Evolutionary conservation across 1,140 invertebrate species (phyloP), one percentile per base, ranked within the genome.

Genomic region (Elysia chlorotica): DNA sequence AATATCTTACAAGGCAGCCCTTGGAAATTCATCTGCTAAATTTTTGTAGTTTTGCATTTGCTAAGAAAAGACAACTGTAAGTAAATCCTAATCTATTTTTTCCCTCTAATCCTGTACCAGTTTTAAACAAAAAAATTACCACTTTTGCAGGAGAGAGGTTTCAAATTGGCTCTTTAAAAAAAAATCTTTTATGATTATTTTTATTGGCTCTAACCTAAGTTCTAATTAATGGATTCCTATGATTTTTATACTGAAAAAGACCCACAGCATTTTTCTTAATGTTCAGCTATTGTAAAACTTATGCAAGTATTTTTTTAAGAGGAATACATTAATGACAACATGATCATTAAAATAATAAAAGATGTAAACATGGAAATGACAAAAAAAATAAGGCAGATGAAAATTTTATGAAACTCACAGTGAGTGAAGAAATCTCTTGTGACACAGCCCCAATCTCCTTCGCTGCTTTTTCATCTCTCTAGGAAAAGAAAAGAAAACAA

Each of bases 371-470:
- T 17, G 2, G 31, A 17, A 3, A 14, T 48, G 6, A 14, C 41
- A 10, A 48, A 48, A n/a, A 48, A n/a, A n/a, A 48, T n/a, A 10
- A 31, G 65, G 17, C 2, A 38, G 25, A 4, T 2, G 30, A 21
- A 31, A 35, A 41, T 28, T 37, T 19, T 2, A 14, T 1, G 28
- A 61, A 54, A 79, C 83, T 82, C 79, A 85, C 83, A 69, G 83
- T 85, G 54, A 85, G 74, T 33, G 81, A 74, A 65, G 78, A 81
- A 21, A 85, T 83, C 72, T 85, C 83, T 74, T 85, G 81, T 6
- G 83, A 85, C 41, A 81, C 77, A 61, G 83, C 82, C 74, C 83
- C 82, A 76, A 85, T 83, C 75, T 85, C 82, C 73, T 81, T 82
- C 31, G 78, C 81, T 66, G 82, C 80, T 59, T 77, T 82, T 71